Evolutionary conservation across 2,113 vertebrate genomes (phyloP), one percentile per base, ranked within the genome.

Genomic region (Cebidichthys violaceus): DNA sequence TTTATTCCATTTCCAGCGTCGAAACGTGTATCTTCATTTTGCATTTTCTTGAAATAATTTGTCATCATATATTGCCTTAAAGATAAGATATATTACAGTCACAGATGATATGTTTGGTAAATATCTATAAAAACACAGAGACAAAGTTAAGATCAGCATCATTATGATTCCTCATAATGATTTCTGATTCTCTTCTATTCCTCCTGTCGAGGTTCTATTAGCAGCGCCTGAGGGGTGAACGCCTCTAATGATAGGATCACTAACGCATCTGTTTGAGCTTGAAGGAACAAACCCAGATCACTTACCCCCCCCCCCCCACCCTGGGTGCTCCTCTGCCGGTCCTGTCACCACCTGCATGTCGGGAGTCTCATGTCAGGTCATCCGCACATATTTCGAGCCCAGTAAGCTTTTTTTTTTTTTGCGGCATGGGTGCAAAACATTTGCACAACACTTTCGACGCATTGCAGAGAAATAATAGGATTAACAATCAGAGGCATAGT

Each of bases 381-480:
- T 18, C 4, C 22, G 57, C 60, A 70, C 3, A 13, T 3, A 65
- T 72, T 64, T 75, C 2, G 4, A 20, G 31, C 18, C 45, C 2
- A 2, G 18, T 41, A n/a, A n/a, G n/a, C n/a, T n/a, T n/a, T n/a
- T 60, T 72, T 50, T 57, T 70, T 65, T 59, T 18, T 35, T 9
- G 3, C 15, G 15, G 52, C 35, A 6, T 33, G 33, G 33, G 5
- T 33, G 33, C 33, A 33, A 33, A 33, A 33, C n/a, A n/a, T 33
- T 33, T 33, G 33, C 33, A 33, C 33, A 33, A 33, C 0, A 33
- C 2, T 1, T 15, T 71, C 47, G n/a, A 43, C 31, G 57, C 13
- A 17, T 57, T 71, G 4, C 68, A 70, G 35, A 39, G 18, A 61
- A 75, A 39, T 68, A 79, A 86, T 84, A 64, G 59, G 74, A 78